phyloP scores from a whole-genome alignment of 2,888 invertebrate species.

The Matsumyia berberina region DNA sequence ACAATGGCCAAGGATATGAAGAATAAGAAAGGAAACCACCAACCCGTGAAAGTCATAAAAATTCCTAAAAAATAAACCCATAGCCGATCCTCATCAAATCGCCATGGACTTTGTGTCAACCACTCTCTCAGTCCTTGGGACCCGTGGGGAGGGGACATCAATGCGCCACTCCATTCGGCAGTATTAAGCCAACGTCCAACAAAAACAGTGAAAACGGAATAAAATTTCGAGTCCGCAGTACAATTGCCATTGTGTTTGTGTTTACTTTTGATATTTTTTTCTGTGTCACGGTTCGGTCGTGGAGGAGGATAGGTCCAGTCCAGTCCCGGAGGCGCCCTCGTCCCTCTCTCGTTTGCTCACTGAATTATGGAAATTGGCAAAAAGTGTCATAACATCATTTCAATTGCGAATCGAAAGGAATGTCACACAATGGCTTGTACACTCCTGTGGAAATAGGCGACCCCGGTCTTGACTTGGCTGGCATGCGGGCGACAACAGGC shows the following conservation, averaged over 20 bases:
- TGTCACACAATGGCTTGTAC: conserved; percentile 9
- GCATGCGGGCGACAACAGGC: conserved; percentile 16
- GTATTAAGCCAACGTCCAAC: conserved; percentile 31
- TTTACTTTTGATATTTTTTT: conserved; percentile 14
- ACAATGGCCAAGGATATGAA: conserved; percentile 46
- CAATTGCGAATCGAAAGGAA: conserved; percentile 39
- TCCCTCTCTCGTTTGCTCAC: background rate
- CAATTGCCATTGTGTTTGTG: background rate
- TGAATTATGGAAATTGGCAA: conserved; percentile 58
- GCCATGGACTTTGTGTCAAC: conserved; percentile 45
- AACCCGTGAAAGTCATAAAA: conserved; percentile 7
- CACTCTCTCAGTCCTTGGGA: conserved; percentile 23
- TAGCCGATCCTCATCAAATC: conserved; percentile 58
- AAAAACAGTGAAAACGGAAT: conserved; percentile 41
- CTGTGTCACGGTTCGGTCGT: too few species aligned
- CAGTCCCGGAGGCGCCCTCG: background rate
- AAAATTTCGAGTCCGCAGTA: conserved; percentile 20
- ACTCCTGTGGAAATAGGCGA: conserved; percentile 15
- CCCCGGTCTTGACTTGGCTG: background rate
- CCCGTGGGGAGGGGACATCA: background rate
- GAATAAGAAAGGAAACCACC: conserved; percentile 8
- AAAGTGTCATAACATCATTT: conserved; percentile 57
- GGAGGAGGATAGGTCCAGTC: too few species aligned
- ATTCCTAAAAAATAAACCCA: conserved; percentile 17
- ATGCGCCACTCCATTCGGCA: background rate